phyloP scores from a whole-genome alignment of 2,797 vertebrate species.

The Fistularia tabacaria region DNA sequence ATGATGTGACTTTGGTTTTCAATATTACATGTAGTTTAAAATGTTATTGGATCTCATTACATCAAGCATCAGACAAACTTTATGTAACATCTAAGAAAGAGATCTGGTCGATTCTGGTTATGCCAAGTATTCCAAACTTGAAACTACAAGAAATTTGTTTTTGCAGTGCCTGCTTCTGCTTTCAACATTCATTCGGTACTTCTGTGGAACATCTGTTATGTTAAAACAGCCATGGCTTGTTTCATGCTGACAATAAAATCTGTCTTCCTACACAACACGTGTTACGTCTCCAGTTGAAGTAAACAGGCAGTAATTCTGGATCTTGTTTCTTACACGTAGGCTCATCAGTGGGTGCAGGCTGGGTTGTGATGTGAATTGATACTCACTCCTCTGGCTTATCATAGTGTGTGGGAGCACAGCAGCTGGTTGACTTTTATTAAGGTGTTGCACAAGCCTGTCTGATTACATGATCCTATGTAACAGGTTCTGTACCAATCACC shows the following conservation, averaged over 20 bases:
- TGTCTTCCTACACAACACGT: constrained; percentile 66
- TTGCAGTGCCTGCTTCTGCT: background rate
- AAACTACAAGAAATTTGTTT: too few relatives aligned
- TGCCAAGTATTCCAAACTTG: too few relatives aligned
- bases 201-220: constrained; percentile 42
- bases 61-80: too few relatives aligned
- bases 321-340: constrained; percentile 63
- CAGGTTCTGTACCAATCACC: constrained; percentile 47
- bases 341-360: constrained; percentile 59
- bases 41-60: too few relatives aligned
- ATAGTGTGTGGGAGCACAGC: constrained; percentile 58
- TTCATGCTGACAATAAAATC: constrained; percentile 60
- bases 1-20: constrained; percentile 15
- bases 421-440: constrained; percentile 65
- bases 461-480: constrained; percentile 6
- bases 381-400: constrained; percentile 61
- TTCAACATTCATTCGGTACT: constrained; percentile 20
- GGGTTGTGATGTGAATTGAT: constrained; percentile 54
- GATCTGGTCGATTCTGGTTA: too few relatives aligned
- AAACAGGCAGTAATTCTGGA: constrained; percentile 62
- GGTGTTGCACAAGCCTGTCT: constrained; percentile 16
- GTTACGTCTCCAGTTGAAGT: constrained; percentile 60
- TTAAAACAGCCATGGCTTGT: constrained; percentile 42
- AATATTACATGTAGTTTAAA: too few relatives aligned
- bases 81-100: too few relatives aligned